Evolutionary conservation across 2,888 invertebrate genomes (phyloP).

Genomic region (Cacoxenus indagator): DNA sequence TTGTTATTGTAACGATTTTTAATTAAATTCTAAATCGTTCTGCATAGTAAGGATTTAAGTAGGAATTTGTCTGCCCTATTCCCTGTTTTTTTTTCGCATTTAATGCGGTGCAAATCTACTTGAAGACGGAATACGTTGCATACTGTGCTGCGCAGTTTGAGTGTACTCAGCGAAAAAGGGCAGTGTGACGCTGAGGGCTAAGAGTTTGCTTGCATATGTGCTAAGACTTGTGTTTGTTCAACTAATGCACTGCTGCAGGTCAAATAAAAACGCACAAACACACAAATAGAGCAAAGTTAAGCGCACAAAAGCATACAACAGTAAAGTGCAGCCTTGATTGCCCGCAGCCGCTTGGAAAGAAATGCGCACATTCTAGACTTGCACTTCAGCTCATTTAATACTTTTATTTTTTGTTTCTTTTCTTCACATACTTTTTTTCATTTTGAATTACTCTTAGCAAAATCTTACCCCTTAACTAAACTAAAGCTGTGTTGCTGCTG

Average conservation of each 20-base stretch:
- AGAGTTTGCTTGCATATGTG: neutral
- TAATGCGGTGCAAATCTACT: neutral
- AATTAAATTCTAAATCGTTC: neutral
- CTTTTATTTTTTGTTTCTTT: too few species aligned
- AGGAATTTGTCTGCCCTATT: neutral
- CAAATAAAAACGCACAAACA: constrained; percentile 25
- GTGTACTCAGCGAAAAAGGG: neutral
- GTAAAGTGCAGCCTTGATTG: constrained; percentile 17
- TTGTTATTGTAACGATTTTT: neutral
- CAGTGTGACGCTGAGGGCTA: neutral
- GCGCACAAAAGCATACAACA: constrained; percentile 46
- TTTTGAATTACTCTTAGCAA: too few species aligned
- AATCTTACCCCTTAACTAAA: too few species aligned
- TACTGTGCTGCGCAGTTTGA: neutral
- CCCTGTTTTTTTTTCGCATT: neutral
- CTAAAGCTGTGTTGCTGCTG: neutral
- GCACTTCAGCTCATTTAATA: neutral
- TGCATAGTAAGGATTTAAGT: neutral
- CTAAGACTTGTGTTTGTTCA: neutral
- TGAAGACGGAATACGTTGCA: neutral
- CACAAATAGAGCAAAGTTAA: neutral
- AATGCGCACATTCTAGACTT: neutral
- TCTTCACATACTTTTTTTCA: too few species aligned
- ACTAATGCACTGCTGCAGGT: neutral
- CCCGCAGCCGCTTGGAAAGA: constrained; percentile 4